Conservation (phyloP, 2,888 invertebrate species). For the Encarsia formosa region DNA sequence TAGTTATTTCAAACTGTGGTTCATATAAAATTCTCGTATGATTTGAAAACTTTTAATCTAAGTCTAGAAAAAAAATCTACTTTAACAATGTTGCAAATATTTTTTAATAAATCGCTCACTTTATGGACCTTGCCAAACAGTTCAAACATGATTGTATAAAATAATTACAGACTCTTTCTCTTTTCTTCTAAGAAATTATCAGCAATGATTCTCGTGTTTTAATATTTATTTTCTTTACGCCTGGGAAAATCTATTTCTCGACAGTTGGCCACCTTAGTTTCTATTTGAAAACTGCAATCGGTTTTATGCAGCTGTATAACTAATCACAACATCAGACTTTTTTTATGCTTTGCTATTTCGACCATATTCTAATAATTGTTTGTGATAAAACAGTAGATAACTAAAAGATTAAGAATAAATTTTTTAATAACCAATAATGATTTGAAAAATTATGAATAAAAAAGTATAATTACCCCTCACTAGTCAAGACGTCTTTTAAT, state of each 20-base stretch:
- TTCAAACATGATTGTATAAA: constrained; percentile 25
- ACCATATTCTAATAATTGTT: constrained; percentile 85
- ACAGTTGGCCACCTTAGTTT: constrained; percentile 20
- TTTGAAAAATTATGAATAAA: not conserved
- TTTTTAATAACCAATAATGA: not conserved
- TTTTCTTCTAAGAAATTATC: constrained; percentile 15
- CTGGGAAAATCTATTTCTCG: constrained; percentile 13
- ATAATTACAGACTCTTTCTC: constrained; percentile 23
- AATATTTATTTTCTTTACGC: constrained; percentile 4
- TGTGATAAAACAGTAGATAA: constrained; percentile 94
- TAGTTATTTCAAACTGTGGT: constrained; percentile 8
- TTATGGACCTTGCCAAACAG: constrained; percentile 19
- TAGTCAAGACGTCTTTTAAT: constrained; percentile 85
- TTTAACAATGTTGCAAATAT: constrained; percentile 11
- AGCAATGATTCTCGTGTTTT: constrained; percentile 13
- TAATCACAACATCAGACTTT: constrained; percentile 30
- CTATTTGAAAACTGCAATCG: constrained; percentile 25
- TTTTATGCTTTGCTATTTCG: constrained; percentile 45
- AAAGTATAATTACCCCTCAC: constrained; percentile 71
- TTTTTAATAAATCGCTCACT: constrained; percentile 9
- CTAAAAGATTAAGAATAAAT: constrained; percentile 55
- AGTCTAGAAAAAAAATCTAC: constrained; percentile 7
- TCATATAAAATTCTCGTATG: constrained; percentile 10
- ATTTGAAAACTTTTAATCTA: constrained; percentile 8
- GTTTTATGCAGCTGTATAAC: constrained; percentile 14